Evolutionary conservation across 1,140 invertebrate genomes (phyloP).

Genomic region (Trinorchestia longiramus): DNA sequence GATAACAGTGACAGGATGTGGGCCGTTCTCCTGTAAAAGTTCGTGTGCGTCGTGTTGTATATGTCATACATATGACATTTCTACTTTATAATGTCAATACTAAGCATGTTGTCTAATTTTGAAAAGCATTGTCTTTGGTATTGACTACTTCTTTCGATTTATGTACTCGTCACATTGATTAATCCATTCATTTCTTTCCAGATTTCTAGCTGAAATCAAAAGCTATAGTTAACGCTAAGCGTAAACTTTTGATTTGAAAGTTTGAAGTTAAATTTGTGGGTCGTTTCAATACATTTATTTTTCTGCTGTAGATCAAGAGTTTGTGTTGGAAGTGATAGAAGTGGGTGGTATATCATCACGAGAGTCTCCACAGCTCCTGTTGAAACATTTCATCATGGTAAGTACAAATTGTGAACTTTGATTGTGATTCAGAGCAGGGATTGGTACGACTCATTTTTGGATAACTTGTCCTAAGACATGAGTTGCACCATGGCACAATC

Average conservation of each 20-base stretch:
- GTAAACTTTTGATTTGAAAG: background rate
- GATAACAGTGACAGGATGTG: conserved; percentile 49
- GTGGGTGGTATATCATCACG: background rate
- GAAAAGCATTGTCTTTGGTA: too few relatives aligned
- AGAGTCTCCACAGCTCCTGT: background rate
- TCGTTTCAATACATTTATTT: background rate
- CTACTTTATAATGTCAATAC: background rate
- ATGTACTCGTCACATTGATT: background rate
- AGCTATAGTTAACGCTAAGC: background rate
- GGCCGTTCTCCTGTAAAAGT: background rate
- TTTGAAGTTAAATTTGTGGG: background rate
- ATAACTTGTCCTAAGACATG: too few relatives aligned
- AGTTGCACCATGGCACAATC: too few relatives aligned
- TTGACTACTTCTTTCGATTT: background rate
- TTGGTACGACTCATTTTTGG: too few relatives aligned
- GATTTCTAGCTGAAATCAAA: background rate
- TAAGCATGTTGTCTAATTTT: background rate
- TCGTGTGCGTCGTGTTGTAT: background rate
- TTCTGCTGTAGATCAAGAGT: background rate
- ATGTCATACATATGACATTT: background rate
- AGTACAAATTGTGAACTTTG: background rate
- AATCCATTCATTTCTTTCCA: background rate
- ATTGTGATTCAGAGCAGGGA: too few relatives aligned
- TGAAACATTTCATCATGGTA: background rate
- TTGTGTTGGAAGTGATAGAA: background rate